These are phyloP conservation scores for Oncorhynchus masou DNA, from an alignment of 2,113 vertebrate genomes.

Conservation along the genomic window DNA sequence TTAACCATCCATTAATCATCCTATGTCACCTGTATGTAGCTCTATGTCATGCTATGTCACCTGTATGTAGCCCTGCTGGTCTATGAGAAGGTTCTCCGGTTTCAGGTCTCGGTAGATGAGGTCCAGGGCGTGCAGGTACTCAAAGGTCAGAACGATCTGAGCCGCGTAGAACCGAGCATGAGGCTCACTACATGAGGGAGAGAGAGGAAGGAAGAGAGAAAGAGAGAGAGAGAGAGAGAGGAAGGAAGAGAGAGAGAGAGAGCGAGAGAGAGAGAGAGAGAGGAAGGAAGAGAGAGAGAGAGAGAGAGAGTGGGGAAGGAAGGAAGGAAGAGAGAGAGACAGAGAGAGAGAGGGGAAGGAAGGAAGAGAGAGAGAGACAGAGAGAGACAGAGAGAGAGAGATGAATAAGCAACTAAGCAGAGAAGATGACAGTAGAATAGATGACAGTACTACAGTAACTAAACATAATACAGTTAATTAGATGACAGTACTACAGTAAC, in stretches of 20 bases:
- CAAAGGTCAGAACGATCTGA: constrained; percentile 82
- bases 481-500: no score
- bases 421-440: background rate
- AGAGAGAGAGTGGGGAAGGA: background rate
- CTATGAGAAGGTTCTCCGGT: constrained; percentile 83
- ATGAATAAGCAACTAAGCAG: background rate
- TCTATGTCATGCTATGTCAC: constrained; percentile 37
- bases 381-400: background rate
- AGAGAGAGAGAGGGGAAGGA: no score
- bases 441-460: no score
- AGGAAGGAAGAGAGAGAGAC: no score
- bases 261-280: background rate
- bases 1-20: background rate
- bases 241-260: background rate
- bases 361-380: no score
- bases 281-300: background rate
- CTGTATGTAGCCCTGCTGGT: constrained; percentile 81
- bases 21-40: background rate
- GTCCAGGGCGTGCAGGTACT: constrained; percentile 81
- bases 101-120: constrained; percentile 84
- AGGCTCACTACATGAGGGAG: constrained; percentile 72
- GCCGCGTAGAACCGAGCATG: constrained; percentile 81
- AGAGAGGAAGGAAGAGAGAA: no score
- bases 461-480: no score
- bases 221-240: background rate